A percentile compares a stretch with the other conserved stretches of the same genome.
Conservation (phyloP, 2,113 vertebrate genomes). For the Clupea harengus region DNA sequence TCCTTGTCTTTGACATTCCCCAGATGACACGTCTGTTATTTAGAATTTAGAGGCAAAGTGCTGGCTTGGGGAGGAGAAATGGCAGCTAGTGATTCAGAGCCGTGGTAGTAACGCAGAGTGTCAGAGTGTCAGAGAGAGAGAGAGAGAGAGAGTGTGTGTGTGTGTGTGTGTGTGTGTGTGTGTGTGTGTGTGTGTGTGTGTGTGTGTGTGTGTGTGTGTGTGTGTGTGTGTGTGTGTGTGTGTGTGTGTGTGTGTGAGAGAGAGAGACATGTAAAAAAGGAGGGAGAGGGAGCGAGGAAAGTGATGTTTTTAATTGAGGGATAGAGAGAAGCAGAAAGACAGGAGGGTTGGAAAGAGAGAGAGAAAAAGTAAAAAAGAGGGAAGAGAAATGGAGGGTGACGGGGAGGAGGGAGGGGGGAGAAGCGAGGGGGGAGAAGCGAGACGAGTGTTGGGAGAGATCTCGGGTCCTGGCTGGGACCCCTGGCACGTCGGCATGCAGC, state of each 20-base stretch:
- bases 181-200: no score
- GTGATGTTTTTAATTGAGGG: background rate
- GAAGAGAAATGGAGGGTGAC: background rate
- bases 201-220: no score
- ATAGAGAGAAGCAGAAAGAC: background rate
- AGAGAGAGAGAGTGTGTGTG: no score
- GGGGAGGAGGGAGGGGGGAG: background rate
- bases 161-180: no score
- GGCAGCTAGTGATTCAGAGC: background rate
- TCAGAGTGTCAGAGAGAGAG: background rate
- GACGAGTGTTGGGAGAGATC: background rate
- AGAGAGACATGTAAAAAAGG: background rate
- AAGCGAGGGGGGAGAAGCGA: background rate
- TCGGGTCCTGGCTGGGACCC: background rate
- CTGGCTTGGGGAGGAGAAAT: background rate
- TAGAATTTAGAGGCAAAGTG: background rate
- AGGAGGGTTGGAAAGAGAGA: background rate
- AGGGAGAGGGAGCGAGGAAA: background rate
- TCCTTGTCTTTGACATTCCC: background rate
- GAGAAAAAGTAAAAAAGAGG: background rate
- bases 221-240: background rate
- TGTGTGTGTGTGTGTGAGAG: background rate
- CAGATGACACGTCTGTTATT: background rate
- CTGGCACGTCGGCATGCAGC: slow-evolving; percentile 9
- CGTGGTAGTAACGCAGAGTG: background rate